Evolutionary conservation across 2,797 vertebrate species (phyloP), one percentile per base, ranked within the genome.

Genomic region (Petrocephalus schoutedeni): DNA sequence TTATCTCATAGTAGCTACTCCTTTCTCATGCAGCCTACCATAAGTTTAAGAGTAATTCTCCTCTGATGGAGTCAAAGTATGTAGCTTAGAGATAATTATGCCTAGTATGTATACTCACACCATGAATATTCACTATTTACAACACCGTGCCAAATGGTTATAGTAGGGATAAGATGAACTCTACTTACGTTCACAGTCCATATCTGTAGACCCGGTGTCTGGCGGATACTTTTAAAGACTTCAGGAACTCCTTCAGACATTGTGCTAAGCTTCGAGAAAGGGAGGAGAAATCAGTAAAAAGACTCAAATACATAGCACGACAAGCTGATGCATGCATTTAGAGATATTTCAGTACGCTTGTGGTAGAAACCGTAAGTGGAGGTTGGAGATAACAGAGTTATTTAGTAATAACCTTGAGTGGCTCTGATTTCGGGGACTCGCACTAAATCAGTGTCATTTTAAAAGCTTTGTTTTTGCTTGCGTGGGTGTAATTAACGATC

Each of bases 151-250:
- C 19, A 10, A 10, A 23, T 51, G 10, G 21, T 53, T 21, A 54
- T 28, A 23, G 82, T 84, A 28, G n/a, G 3, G 21, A 84, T 28
- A 23, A 84, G 23, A n/a, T 84, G 19, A 41, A 6, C 1, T 9
- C 4, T 9, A 87, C 95, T 96, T 91, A 99, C 98, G 92, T 97
- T 97, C 91, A 98, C 96, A 92, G 96, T 94, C 98, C 98, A 99
- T 93, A 98, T 96, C 92, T 99, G 97, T 89, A 99, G 94, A 54
- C 96, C 97, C 19, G 96, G 95, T 61, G 96, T 97, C 56, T 91
- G 93, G 83, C 92, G 91, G 4, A 97, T 93, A 88, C 89, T 91
- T 85, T 92, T 93, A 90, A 93, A 97, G 49, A 36, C 88, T 59
- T 89, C 91, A 67, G 16, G 91, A 86, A 21, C 88, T 2, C 32